A percentile compares a stretch with the other conserved stretches of the same genome.
Evolutionary conservation across 2,888 invertebrate genomes (phyloP).

Genomic region (Eupeodes luniger): DNA sequence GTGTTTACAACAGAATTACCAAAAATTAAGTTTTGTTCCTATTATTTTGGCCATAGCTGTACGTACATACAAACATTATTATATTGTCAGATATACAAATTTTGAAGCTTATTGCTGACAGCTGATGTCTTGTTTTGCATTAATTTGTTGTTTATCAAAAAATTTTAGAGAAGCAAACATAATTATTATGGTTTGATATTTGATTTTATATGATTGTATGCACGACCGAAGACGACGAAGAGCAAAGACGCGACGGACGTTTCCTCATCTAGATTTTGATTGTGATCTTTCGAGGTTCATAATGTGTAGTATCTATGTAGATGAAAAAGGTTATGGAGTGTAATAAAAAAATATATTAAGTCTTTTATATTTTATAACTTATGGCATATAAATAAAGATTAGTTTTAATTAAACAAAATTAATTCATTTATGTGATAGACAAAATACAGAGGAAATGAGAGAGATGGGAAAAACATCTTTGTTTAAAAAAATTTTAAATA

Average conservation of each 20-base stretch:
- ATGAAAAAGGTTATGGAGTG: not conserved
- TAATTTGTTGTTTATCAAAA: constrained; percentile 28
- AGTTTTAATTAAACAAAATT: not conserved
- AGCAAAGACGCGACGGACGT: not conserved
- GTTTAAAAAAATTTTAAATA: not conserved
- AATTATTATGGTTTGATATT: not conserved
- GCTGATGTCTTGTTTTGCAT: constrained; percentile 38
- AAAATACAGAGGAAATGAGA: not conserved
- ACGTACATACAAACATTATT: not conserved
- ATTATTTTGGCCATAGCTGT: no score
- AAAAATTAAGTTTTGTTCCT: no score
- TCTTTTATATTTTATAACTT: not conserved
- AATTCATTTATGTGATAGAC: not conserved
- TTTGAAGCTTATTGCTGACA: constrained; percentile 35
- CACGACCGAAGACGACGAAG: not conserved
- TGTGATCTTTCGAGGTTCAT: not conserved
- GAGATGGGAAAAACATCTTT: not conserved
- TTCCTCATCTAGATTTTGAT: constrained; percentile 7
- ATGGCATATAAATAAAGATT: not conserved
- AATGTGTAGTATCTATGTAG: not conserved
- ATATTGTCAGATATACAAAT: not conserved
- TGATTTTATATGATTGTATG: not conserved
- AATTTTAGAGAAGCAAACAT: not conserved
- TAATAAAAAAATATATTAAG: constrained; percentile 22
- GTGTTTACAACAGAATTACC: no score